phyloP scores from a whole-genome alignment of 2,888 invertebrate genomes.

The Drosophila paramelanica region DNA sequence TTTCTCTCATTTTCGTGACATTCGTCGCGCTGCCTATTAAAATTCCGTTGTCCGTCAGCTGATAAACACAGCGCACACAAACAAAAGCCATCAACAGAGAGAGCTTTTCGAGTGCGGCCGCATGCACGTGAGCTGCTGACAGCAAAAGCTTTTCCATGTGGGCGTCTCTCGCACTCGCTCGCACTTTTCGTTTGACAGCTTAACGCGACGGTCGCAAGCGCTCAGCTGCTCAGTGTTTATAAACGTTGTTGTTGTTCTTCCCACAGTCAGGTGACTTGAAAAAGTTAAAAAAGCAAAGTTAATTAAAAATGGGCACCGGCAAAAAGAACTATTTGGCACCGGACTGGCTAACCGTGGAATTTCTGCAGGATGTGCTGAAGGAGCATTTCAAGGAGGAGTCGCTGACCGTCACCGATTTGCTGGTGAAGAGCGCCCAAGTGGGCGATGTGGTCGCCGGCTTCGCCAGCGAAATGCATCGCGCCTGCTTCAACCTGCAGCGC shows the following conservation, averaged over 20 bases:
- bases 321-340: conserved; percentile 80
- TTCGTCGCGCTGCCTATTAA: conserved; percentile 6
- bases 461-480: conserved; percentile 84
- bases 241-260: conserved; percentile 9
- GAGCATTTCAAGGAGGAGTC: conserved; percentile 83
- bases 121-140: conserved; percentile 47
- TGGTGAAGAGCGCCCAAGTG: conserved; percentile 70
- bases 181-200: conserved; percentile 42
- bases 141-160: conserved; percentile 18
- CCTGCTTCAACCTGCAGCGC: conserved; percentile 79
- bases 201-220: conserved; percentile 32
- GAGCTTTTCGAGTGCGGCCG: conserved; percentile 47
- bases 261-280: conserved; percentile 79
- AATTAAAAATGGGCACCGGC: conserved; percentile 80
- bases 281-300: conserved; percentile 20
- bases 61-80: conserved; percentile 23
- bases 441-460: conserved; percentile 78
- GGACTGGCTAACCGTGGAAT: conserved; percentile 82
- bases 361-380: conserved; percentile 83
- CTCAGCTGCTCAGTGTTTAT: conserved; percentile 48
- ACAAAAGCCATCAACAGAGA: conserved; percentile 62
- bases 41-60: conserved; percentile 25
- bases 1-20: background rate
- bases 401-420: conserved; percentile 73
- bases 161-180: conserved; percentile 20